Percentiles rank a stretch among this genome's conserved stretches.
These are phyloP conservation scores for Anguilla rostrata DNA, from an alignment of 2,113 vertebrate species.

Conservation along the genomic window DNA sequence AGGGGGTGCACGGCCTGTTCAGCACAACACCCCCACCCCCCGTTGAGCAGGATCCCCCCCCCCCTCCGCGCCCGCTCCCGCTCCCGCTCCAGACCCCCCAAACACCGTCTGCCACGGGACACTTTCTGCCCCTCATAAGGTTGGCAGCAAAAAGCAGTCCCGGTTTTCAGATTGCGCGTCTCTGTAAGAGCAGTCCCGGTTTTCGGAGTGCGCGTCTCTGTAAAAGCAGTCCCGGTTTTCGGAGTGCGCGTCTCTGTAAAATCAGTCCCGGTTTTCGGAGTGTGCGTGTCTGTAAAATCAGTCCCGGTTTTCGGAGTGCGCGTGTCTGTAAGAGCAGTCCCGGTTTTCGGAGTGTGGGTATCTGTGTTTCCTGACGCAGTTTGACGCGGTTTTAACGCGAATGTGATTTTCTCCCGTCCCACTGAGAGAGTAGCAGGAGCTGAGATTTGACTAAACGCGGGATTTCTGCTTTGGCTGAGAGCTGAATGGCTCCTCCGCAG, in stretches of 20 bases:
- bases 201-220: neutral
- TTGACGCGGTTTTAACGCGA: neutral
- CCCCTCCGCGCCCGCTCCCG: too few species aligned
- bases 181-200: neutral
- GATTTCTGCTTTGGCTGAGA: conserved; percentile 51
- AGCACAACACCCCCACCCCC: neutral
- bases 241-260: neutral
- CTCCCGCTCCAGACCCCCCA: too few species aligned
- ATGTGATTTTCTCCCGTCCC: conserved; percentile 11
- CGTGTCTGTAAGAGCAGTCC: neutral
- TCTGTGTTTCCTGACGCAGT: neutral
- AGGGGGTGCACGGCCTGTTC: neutral
- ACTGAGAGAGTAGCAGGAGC: conserved; percentile 1
- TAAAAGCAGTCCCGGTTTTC: too few species aligned
- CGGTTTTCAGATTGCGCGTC: too few species aligned
- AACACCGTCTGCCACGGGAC: neutral
- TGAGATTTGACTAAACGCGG: conserved; percentile 11
- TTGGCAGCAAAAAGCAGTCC: neutral
- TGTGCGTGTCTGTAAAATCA: neutral
- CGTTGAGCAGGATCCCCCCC: neutral
- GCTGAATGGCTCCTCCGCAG: conserved; percentile 66
- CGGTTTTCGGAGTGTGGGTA: too few species aligned
- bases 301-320: too few species aligned
- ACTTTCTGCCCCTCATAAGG: neutral
- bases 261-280: too few species aligned